Conservation (phyloP, 2,113 vertebrate genomes). For the Labrus mixtus region DNA sequence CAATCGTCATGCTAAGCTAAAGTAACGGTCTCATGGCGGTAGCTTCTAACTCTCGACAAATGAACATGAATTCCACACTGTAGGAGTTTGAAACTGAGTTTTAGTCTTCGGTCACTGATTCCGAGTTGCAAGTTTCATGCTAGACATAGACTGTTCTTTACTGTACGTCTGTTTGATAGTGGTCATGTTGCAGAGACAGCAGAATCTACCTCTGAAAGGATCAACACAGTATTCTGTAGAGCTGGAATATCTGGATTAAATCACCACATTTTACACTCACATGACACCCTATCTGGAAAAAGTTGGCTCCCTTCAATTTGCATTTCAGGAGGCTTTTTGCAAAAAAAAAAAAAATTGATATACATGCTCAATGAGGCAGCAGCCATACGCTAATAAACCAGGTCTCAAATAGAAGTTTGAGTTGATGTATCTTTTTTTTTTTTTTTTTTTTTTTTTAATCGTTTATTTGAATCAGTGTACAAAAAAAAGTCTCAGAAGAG, state of each 20-base stretch:
- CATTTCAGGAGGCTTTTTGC: background rate
- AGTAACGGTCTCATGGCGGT: background rate
- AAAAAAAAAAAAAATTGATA: background rate
- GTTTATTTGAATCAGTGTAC: too few species aligned
- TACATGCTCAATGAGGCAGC: background rate
- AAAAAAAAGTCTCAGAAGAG: too few species aligned
- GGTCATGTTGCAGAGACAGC: background rate
- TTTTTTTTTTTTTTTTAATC: too few species aligned
- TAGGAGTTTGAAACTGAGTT: background rate
- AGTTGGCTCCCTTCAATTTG: background rate
- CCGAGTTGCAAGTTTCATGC: too few species aligned
- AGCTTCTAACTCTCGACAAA: background rate
- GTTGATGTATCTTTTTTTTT: too few species aligned
- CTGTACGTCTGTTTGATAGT: too few species aligned
- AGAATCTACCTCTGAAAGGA: slow-evolving; percentile 3
- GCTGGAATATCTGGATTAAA: background rate
- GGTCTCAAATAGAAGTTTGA: too few species aligned
- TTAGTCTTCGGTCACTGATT: background rate
- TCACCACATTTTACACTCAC: slow-evolving; percentile 13
- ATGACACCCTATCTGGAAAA: slow-evolving; percentile 6
- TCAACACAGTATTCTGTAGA: slow-evolving; percentile 23
- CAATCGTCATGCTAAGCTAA: slow-evolving; percentile 2
- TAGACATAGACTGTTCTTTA: too few species aligned
- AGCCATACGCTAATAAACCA: background rate
- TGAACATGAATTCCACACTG: too few species aligned